Base-by-base conservation (phyloP, 2,797 vertebrate genomes). In the Sparidentex hasta region DNA sequence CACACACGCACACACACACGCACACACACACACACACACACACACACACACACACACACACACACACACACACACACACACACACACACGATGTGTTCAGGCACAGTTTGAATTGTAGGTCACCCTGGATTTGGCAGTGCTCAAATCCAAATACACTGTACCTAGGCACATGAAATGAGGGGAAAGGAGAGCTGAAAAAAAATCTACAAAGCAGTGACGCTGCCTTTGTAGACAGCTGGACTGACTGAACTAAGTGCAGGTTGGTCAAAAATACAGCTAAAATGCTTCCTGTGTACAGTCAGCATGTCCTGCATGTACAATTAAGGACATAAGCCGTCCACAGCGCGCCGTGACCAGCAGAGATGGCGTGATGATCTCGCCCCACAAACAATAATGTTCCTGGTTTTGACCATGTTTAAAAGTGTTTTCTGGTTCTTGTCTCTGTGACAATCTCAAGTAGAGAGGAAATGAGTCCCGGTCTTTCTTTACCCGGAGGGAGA, bases 401-500 rank as follows among this genome's bases (percentile, higher is more conserved):
- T 52, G 6, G 17, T 48, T 55, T 57, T 33, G 9, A 17, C 3
- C 29, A 11, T 5, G 50, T 46, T 33, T 18, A n/a, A 13, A 50
- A 27, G 14, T 0, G 0, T 27, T 65, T 61, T 50, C 61, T 64
- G 82, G 13, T 73, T 73, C 61, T 56, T 57, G 44, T 73, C 59
- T 70, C 48, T 56, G 56, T 54, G 51, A 75, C 47, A 38, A 63
- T 74, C 51, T 74, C 55, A 70, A 71, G 55, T 43, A n/a, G 27
- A 59, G n/a, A 83, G 74, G 86, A 87, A 86, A 78, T 73, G n/a
- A 83, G 48, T 64, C 27, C 50, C 55, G 20, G 21, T 21, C 56
- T 56, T 5, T 21, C 44, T 48, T 61, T 23, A 47, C 56, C 52
- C 58, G 25, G 13, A 70, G 63, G 64, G 74, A 33, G 46, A 41